Base-by-base conservation (phyloP, 2,888 invertebrate genomes). In the Ligdia adustata region DNA sequence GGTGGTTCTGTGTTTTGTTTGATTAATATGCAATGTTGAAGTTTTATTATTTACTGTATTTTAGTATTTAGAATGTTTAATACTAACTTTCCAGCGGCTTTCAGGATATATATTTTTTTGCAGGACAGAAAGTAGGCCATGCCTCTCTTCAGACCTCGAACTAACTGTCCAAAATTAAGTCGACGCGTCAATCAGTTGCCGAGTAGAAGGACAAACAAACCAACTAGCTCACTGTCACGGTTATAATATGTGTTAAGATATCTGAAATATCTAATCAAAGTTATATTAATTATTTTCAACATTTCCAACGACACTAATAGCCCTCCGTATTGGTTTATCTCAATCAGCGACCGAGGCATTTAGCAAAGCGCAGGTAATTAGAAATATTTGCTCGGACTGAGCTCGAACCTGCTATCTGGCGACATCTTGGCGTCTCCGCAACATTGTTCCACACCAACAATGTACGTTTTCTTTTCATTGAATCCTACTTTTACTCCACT, bases 371-470 rank as follows among this genome's bases (percentile, higher is more conserved):
- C 55, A 55, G 64, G 76, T 82, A 85, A 85, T 85, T 83, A 84
- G 75, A 73, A 76, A 75, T 79, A 82, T 83, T 79, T 72, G 74
- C 75, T 52, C 63, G 62, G 63, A 58, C 69, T 51, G 64, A 69
- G 64, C 57, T 77, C 70, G 74, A 78, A 75, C 70, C 57, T 38
- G 60, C 74, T 82, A 86, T 84, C 85, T 58, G 62, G 65, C 79
- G 79, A 55, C 83, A 84, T 85, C 83, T 66, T 62, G 81, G 79
- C 80, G 84, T 62, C 77, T 64, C 65, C 66, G 40, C 28, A 12
- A 73, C 78, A 71, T 73, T 76, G 73, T 72, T 55, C n/a, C n/a
- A n/a, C n/a, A n/a, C n/a, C n/a, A n/a, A n/a, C n/a, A n/a, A n/a
- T n/a, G n/a, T n/a, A n/a, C n/a, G n/a, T n/a, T n/a, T n/a, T n/a